Conservation (phyloP, 2,797 vertebrate species). For the Prionace glauca region DNA sequence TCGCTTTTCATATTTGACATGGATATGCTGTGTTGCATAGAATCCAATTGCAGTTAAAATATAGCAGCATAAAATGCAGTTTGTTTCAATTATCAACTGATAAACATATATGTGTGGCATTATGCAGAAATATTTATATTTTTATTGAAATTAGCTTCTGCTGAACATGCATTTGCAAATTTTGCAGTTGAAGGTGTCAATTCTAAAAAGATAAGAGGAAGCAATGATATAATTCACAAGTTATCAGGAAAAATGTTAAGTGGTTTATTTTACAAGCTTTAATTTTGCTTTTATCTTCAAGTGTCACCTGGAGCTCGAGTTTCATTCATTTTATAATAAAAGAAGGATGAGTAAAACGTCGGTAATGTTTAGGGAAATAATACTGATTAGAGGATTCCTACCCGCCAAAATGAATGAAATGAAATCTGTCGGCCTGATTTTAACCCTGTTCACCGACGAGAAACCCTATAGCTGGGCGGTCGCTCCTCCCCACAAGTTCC, state of each 20-base stretch:
- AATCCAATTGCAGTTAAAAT: not conserved
- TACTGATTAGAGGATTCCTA: not conserved
- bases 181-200: not conserved
- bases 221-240: too few relatives aligned
- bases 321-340: not conserved
- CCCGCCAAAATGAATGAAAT: not conserved
- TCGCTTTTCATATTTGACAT: too few relatives aligned
- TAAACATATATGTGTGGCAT: not conserved
- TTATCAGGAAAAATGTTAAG: not conserved
- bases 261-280: not conserved
- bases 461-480: not conserved
- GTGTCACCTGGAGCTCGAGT: not conserved
- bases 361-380: not conserved
- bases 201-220: not conserved
- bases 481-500: not conserved
- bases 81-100: not conserved
- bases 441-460: not conserved
- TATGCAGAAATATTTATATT: not conserved
- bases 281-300: not conserved
- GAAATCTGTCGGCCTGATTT: not conserved
- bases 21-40: not conserved
- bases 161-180: not conserved
- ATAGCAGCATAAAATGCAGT: not conserved
- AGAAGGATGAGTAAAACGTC: not conserved
- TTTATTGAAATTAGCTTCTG: not conserved